Conservation (phyloP, 2,113 vertebrate species). For the Sciurus niger region DNA sequence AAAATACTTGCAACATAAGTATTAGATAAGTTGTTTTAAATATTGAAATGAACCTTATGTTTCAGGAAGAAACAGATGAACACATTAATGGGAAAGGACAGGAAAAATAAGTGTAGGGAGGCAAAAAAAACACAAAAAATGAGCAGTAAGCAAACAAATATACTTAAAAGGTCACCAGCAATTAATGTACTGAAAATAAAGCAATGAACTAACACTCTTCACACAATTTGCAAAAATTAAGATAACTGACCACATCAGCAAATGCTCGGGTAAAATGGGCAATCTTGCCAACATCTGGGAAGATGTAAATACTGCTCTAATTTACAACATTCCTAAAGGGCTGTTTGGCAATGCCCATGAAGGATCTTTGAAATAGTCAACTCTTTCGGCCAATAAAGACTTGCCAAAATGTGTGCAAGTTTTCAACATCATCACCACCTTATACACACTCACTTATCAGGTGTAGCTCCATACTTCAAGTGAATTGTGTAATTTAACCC, state of each 20-base stretch:
- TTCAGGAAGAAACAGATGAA: constrained; percentile 21
- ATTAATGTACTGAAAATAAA: background rate
- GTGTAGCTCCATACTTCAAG: background rate
- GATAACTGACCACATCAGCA: background rate
- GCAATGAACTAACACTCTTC: constrained; percentile 21
- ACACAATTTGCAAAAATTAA: constrained; percentile 18
- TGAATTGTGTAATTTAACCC: background rate
- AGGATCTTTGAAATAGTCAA: constrained; percentile 25
- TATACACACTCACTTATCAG: background rate
- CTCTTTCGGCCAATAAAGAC: constrained; percentile 37
- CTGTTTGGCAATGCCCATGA: background rate
- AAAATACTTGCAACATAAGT: background rate
- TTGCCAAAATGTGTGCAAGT: background rate
- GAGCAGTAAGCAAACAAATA: background rate
- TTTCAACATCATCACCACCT: constrained; percentile 18
- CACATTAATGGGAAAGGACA: background rate
- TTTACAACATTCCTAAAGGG: background rate
- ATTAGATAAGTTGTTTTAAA: constrained; percentile 2
- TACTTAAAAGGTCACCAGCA: background rate
- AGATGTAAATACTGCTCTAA: background rate
- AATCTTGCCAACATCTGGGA: no score
- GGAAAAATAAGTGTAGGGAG: background rate
- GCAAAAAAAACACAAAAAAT: background rate
- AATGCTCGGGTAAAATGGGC: background rate
- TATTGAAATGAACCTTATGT: constrained; percentile 13